Conservation (phyloP, 2,113 vertebrate species). For the Nycticryphes semicollaris region DNA sequence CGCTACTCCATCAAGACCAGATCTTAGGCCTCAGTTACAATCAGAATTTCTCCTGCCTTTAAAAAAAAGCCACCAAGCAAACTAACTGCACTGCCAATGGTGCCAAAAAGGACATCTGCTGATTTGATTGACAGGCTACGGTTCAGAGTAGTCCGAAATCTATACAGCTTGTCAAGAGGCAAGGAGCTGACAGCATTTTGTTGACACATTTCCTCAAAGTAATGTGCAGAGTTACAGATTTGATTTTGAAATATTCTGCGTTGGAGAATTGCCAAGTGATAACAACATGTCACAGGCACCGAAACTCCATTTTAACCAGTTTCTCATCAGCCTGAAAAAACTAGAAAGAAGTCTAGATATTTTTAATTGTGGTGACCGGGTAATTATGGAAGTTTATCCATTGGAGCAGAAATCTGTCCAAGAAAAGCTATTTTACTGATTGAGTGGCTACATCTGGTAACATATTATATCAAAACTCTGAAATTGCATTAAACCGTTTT, state of each 20-base stretch:
- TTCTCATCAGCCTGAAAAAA: conserved; percentile 7
- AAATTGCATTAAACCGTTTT: conserved; percentile 28
- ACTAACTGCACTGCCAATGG: neutral
- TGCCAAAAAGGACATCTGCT: conserved; percentile 37
- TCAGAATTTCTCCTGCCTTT: neutral
- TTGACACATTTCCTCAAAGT: conserved; percentile 48
- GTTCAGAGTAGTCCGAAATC: conserved; percentile 18
- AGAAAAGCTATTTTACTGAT: conserved; percentile 23
- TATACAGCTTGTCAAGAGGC: conserved; percentile 25
- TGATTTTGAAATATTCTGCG: conserved; percentile 41
- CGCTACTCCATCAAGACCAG: neutral
- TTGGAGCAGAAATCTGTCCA: conserved; percentile 10
- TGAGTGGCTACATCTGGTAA: conserved; percentile 4
- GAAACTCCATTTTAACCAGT: neutral
- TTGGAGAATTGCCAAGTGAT: conserved; percentile 13
- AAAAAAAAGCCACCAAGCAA: neutral
- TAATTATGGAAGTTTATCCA: conserved; percentile 21
- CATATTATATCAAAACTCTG: neutral
- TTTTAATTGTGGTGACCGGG: neutral
- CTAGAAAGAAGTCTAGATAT: neutral
- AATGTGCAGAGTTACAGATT: neutral
- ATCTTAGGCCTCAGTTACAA: neutral
- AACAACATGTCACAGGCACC: conserved; percentile 3
- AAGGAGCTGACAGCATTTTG: conserved; percentile 46
- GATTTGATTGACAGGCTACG: neutral